Conservation (phyloP, 2,797 vertebrate species). For the Microchirus variegatus region DNA sequence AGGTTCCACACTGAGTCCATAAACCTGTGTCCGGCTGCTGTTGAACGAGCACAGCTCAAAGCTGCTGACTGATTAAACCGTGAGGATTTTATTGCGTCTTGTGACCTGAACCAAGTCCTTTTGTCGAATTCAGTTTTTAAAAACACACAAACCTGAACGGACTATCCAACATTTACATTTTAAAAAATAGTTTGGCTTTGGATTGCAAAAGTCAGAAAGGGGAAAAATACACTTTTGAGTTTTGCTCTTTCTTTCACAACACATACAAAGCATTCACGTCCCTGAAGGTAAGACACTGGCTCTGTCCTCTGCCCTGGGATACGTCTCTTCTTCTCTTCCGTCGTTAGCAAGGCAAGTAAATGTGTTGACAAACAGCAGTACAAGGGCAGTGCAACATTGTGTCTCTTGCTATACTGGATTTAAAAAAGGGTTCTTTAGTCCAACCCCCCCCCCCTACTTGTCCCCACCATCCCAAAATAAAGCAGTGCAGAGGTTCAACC, state of each 20-base stretch:
- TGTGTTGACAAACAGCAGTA: slow-evolving; percentile 37
- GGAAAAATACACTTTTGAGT: slow-evolving; percentile 9
- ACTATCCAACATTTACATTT: slow-evolving; percentile 12
- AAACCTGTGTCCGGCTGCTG: too few relatives aligned
- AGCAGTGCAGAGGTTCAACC: slow-evolving; percentile 25
- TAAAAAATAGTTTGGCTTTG: slow-evolving; percentile 60
- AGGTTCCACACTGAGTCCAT: too few relatives aligned
- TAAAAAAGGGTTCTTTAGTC: too few relatives aligned
- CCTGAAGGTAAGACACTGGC: slow-evolving; percentile 4
- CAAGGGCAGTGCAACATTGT: slow-evolving; percentile 21
- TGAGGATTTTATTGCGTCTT: too few relatives aligned
- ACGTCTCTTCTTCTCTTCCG: slow-evolving; percentile 4
- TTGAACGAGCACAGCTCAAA: too few relatives aligned
- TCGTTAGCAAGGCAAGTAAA: slow-evolving; percentile 15
- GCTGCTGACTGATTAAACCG: too few relatives aligned
- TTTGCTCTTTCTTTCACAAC: slow-evolving; percentile 40
- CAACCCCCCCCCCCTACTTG: too few relatives aligned
- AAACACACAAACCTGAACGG: not conserved
- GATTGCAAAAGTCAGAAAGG: slow-evolving; percentile 8
- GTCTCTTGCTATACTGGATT: slow-evolving; percentile 8
- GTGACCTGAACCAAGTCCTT: too few relatives aligned
- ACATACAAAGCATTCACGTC: slow-evolving; percentile 20
- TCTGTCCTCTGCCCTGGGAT: not conserved
- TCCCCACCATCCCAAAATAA: not conserved
- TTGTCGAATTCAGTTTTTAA: too few relatives aligned